Conservation (phyloP, 2,113 vertebrate genomes). For the Calypte anna region DNA sequence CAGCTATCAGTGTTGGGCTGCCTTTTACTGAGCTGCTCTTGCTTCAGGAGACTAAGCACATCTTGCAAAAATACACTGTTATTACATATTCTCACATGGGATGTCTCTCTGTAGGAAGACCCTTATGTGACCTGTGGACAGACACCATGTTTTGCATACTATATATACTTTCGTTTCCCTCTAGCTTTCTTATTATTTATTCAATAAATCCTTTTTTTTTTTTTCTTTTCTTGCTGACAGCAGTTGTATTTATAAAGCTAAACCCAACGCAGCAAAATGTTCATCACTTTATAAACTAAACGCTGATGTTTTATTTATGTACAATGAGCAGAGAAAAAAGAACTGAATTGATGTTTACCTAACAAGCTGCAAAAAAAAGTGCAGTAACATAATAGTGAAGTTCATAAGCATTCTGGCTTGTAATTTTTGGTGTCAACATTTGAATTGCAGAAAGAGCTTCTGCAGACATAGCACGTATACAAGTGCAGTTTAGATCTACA, state of each 20-base stretch:
- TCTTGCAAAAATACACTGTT: slow-evolving; percentile 9
- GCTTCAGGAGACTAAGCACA: not conserved
- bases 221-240: slow-evolving; percentile 80
- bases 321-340: slow-evolving; percentile 82
- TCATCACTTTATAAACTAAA: slow-evolving; percentile 90
- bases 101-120: slow-evolving; percentile 36
- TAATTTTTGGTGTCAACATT: slow-evolving; percentile 92
- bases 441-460: slow-evolving; percentile 89
- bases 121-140: slow-evolving; percentile 78
- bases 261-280: slow-evolving; percentile 85
- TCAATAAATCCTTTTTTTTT: slow-evolving; percentile 85
- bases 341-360: slow-evolving; percentile 88
- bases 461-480: slow-evolving; percentile 85
- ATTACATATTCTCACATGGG: slow-evolving; percentile 49
- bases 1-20: slow-evolving; percentile 1
- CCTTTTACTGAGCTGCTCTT: not conserved
- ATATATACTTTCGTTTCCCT: slow-evolving; percentile 82
- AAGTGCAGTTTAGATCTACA: slow-evolving; percentile 87
- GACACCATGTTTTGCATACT: slow-evolving; percentile 77
- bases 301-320: slow-evolving; percentile 91
- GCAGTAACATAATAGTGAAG: slow-evolving; percentile 82
- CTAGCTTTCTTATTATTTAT: slow-evolving; percentile 87
- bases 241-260: slow-evolving; percentile 86
- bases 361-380: slow-evolving; percentile 84
- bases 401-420: slow-evolving; percentile 83